Conservation (phyloP, 2,113 vertebrate genomes). For the Phodopus roborovskii region DNA sequence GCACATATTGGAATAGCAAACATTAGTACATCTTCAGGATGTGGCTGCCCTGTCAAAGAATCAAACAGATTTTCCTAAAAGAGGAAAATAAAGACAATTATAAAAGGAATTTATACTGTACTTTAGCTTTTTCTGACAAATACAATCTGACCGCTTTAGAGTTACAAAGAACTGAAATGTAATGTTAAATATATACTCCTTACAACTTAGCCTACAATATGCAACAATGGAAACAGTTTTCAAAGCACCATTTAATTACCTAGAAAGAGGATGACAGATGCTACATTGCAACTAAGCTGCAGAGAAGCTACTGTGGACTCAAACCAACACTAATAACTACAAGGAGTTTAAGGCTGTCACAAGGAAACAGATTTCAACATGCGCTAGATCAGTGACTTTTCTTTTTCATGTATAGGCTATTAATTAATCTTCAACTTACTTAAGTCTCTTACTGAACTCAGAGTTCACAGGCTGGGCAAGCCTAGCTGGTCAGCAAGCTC, state of each 20-base stretch:
- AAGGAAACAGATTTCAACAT: neutral
- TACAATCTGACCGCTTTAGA: neutral
- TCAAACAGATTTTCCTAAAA: slow-evolving; percentile 92
- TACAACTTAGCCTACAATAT: neutral
- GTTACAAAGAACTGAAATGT: slow-evolving; percentile 6
- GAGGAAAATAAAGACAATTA: neutral
- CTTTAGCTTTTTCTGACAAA: slow-evolving; percentile 29
- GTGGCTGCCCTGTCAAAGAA: slow-evolving; percentile 95
- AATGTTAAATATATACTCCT: neutral
- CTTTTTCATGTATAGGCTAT: neutral
- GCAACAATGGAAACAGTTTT: neutral
- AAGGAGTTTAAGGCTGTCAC: neutral
- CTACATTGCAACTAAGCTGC: neutral
- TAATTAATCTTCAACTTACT: neutral
- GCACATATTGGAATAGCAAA: slow-evolving; percentile 96
- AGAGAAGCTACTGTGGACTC: neutral
- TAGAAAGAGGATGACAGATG: neutral
- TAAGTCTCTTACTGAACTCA: neutral
- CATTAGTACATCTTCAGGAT: slow-evolving; percentile 93
- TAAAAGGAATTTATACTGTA: slow-evolving; percentile 14
- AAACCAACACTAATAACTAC: neutral
- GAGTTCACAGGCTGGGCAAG: neutral
- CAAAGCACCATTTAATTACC: neutral
- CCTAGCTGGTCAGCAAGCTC: neutral
- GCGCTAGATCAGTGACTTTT: neutral